phyloP scores from a whole-genome alignment of 1,140 invertebrate genomes.

The Drosophila varians region DNA sequence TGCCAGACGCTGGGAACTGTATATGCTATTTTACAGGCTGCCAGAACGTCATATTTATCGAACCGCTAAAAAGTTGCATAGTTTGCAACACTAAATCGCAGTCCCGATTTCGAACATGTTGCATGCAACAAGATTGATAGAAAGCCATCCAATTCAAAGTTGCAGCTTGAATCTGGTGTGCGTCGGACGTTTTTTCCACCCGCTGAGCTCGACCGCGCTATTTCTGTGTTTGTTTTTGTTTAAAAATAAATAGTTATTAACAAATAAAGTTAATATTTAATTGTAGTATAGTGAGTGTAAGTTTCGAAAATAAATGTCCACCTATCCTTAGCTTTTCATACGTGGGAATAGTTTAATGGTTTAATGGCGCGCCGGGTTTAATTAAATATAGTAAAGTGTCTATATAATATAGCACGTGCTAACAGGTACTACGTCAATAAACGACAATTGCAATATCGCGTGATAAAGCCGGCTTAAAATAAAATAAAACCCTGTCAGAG shows the following conservation, averaged over 20 bases:
- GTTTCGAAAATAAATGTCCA: background rate
- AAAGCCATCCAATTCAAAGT: no score
- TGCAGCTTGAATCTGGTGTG: background rate
- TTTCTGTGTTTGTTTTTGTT: background rate
- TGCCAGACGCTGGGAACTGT: no score
- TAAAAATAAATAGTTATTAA: background rate
- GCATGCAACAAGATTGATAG: no score
- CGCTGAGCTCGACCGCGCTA: background rate
- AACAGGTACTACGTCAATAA: conserved; percentile 23
- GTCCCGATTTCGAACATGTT: no score
- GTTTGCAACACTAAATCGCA: no score
- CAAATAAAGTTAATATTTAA: background rate
- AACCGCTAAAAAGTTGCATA: no score
- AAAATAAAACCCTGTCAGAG: background rate
- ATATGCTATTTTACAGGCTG: no score
- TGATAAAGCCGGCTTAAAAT: conserved; percentile 18
- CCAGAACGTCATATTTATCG: no score
- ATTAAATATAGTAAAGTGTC: background rate
- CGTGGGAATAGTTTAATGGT: background rate
- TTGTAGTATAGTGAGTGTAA: background rate
- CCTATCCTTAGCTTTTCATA: background rate
- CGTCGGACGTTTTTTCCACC: background rate
- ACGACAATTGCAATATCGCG: conserved; percentile 7
- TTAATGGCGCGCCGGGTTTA: background rate
- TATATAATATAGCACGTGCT: conserved; percentile 33